Evolutionary conservation across 2,113 vertebrate species (phyloP), one percentile per base, ranked within the genome.

Genomic region (Oryzias celebensis): DNA sequence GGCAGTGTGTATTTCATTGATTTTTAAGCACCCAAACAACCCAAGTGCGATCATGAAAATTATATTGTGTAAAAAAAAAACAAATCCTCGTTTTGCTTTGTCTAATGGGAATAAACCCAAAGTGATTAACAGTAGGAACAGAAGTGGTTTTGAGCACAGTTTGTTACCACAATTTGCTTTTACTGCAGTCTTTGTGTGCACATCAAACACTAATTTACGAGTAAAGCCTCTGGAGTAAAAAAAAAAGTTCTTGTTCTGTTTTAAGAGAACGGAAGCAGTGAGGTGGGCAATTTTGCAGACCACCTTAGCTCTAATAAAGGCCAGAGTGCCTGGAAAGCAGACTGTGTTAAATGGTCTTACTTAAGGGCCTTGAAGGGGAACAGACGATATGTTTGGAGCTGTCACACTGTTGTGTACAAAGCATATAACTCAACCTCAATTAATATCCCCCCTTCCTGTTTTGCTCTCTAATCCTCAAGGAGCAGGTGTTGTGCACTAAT

Each of bases 401-500:
- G 47, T 48, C 16, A 49, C 52, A 63, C 4, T 46, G 46, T 28
- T 28, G 6, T 26, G 17, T 53, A 52, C 59, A 55, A 18, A 52
- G 23, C 58, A 50, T 41, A 14, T 53, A 62, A 62, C 31, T 53
- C 53, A 71, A 57, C 52, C 65, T 69, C 52, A 12, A 0, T 67
- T 49, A 26, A 50, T 62, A 62, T 44, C 71, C 66, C 24, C 16
- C 70, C 66, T 64, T 58, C 50, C 45, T 51, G 20, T 52, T 78
- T 77, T 63, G 46, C 59, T 61, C 50, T 80, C 62, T 87, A 90
- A 91, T 90, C 81, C 83, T 80, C 58, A 59, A 83, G 77, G 73
- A 85, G 71, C 90, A 90, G 87, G 86, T 87, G 85, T 58, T 85
- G 75, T 49, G 62, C 52, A 68, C 75, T 88, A 90, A 90, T 90